Evolutionary conservation across 2,888 invertebrate genomes (phyloP), one percentile per base, ranked within the genome.

Genomic region (Sinodicranocentrus sp.): DNA sequence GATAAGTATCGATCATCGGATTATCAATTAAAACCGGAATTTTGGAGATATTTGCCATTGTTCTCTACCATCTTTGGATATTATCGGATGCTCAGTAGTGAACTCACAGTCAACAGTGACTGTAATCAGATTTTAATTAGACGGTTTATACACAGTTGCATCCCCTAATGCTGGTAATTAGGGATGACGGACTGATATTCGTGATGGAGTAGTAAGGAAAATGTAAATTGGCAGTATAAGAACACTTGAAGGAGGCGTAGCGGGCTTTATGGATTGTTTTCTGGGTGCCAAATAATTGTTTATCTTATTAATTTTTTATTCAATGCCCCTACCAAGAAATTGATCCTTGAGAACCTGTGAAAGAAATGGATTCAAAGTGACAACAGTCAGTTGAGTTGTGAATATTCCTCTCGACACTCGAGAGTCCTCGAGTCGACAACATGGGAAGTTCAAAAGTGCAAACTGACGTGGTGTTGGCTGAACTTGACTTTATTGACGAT

Each of bases 361-460:
- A 39, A 13, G 13, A 39, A 39, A 13, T 39, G 39, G 39, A n/a
- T n/a, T n/a, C 39, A 13, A 39, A 39, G 13, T 8, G 39, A 39
- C 39, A 39, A 39, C 13, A n/a, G 39, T 39, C 13, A 13, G 5
- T 39, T 39, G 39, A 39, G 39, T 5, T 39, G 39, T 39, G 13
- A 39, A 39, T 13, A 13, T 8, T 39, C 39, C 39, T 13, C 39
- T 39, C 39, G 13, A 39, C 13, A 39, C 13, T 39, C 39, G 13
- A 39, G 13, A 39, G 39, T 5, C 5, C 39, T 13, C 52, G n/a
- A n/a, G 52, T 52, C 52, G n/a, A 13, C 33, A 19, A 6, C 28
- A 77, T 77, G 77, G 77, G 77, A 25, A 77, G 68, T 43, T 54
- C 54, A 25, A 48, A 17, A 33, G 73, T 75, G 19, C 65, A 65